Evolutionary conservation across 2,113 vertebrate species (phyloP).

Genomic region (Thalassoma bifasciatum): DNA sequence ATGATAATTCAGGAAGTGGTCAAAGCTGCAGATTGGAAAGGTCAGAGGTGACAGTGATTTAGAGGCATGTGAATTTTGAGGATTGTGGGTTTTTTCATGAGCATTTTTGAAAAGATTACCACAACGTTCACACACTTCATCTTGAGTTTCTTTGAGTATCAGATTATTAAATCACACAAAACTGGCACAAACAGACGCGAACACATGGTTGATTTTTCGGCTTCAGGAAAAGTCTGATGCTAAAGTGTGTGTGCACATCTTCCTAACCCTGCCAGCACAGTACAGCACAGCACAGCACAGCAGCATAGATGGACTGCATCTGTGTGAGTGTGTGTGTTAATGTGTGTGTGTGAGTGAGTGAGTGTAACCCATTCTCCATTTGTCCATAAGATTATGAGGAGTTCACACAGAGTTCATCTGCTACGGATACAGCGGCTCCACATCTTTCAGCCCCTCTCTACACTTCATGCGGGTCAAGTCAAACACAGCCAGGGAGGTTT

Average conservation of each 20-base stretch:
- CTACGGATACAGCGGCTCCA: slow-evolving; percentile 65
- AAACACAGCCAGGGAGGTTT: slow-evolving; percentile 17
- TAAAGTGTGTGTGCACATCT: slow-evolving; percentile 4
- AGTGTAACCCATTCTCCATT: slow-evolving; percentile 77
- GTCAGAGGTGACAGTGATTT: slow-evolving; percentile 16
- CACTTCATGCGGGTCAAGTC: slow-evolving; percentile 48
- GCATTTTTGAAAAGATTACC: neutral
- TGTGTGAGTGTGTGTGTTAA: slow-evolving; percentile 20
- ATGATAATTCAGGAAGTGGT: neutral
- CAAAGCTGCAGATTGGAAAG: slow-evolving; percentile 10
- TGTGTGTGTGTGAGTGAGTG: slow-evolving; percentile 35
- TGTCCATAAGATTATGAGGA: slow-evolving; percentile 85
- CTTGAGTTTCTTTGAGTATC: neutral
- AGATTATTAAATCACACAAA: slow-evolving; percentile 20
- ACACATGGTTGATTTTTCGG: neutral
- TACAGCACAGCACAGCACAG: too few species aligned
- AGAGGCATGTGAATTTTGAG: neutral
- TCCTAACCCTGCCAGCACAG: neutral
- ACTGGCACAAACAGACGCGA: too few species aligned
- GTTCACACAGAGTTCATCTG: slow-evolving; percentile 85
- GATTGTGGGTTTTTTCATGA: neutral
- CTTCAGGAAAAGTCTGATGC: slow-evolving; percentile 23
- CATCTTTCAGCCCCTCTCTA: slow-evolving; percentile 59
- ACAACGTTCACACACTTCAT: slow-evolving; percentile 2
- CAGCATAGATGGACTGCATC: slow-evolving; percentile 27